Base-by-base conservation (phyloP, 2,797 vertebrate species). In the Danio tinwini region DNA sequence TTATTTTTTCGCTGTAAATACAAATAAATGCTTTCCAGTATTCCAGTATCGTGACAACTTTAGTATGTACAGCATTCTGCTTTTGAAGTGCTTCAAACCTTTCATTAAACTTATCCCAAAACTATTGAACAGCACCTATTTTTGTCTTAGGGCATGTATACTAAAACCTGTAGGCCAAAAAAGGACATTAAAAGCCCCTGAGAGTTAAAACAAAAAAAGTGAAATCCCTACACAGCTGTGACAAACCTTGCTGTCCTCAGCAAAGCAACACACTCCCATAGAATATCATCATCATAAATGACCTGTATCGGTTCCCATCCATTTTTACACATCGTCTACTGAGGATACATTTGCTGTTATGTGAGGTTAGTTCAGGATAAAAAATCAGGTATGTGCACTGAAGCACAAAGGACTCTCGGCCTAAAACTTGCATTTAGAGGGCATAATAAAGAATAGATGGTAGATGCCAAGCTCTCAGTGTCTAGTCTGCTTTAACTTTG, bases 381-480 rank as follows among this genome's bases (percentile, higher is more conserved):
- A 69, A 58, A 61, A 52, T 11, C 53, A 21, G 55, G 55, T 49
- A 63, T 44, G 56, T 63, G 56, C 47, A 63, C 47, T 71, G 37
- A 44, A 78, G 67, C 19, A 5, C 19, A 63, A 56, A 42, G 17
- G 55, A 69, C 64, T 76, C 7, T 29, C 29, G 2, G 39, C 62
- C 74, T 52, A 52, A 62, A 78, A 49, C 44, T 70, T 8, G 13
- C 59, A 7, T 69, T 69, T 59, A 19, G 29, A 61, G 40, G 42
- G 75, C 42, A 50, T 50, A 4, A 61, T 49, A 70, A 61, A 70
- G 65, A 59, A 52, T 70, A 62, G 17, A 78, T 50, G 44, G 47
- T 11, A 69, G n/a, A 62, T 61, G 3, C n/a, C 37, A 37, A 61
- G 55, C 65, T 70, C 12, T 29, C 9, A 21, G 56, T 8, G 19